Conservation (phyloP, 2,888 invertebrate species). For the Adela reaumurella region DNA sequence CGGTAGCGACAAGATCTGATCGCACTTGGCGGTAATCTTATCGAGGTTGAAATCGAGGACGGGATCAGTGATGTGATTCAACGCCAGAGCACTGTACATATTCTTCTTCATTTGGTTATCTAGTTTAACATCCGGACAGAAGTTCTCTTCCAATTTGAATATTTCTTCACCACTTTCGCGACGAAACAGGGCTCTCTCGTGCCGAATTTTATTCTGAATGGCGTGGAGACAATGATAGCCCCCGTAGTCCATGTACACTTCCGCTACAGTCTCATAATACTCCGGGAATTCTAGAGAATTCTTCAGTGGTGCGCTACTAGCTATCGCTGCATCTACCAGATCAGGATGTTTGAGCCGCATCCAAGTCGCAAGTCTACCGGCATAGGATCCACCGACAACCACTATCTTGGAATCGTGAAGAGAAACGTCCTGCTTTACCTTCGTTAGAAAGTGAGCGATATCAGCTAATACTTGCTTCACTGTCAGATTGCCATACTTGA, state of each 20-base stretch:
- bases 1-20: not conserved
- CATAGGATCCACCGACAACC: conserved; percentile 27
- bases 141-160: not conserved
- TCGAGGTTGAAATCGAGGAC: not conserved
- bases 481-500: not conserved
- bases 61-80: not conserved
- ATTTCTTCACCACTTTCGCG: not conserved
- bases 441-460: not conserved
- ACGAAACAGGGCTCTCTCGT: not conserved
- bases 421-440: not conserved
- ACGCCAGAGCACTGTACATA: not conserved
- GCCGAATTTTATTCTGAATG: not conserved
- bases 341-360: conserved; percentile 37
- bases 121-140: not conserved
- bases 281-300: not conserved
- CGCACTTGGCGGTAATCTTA: not conserved
- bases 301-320: conserved; percentile 37
- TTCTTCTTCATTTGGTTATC: not conserved
- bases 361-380: conserved; percentile 45
- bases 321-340: conserved; percentile 35
- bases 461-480: not conserved
- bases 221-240: not conserved
- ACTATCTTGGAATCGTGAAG: not conserved
- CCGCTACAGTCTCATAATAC: not conserved
- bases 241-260: not conserved